A percentile compares a stretch with the other conserved stretches of the same genome.
Evolutionary conservation across 2,888 invertebrate genomes (phyloP).

Genomic region (Hanleya hanleyi): DNA sequence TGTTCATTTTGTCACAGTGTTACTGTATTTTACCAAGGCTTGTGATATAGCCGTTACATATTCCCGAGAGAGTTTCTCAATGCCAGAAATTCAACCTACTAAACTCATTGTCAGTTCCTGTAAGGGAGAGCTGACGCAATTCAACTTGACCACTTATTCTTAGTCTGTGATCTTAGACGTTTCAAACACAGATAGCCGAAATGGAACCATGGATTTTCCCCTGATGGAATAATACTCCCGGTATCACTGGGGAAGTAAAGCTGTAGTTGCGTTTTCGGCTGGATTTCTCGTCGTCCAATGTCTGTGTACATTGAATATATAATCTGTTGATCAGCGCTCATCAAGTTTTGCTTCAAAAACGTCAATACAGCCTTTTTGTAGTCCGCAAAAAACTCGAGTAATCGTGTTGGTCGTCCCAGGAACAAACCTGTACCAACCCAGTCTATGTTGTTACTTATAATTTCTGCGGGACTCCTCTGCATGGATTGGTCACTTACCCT

Average conservation of each 20-base stretch:
- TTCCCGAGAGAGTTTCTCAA: too few species aligned
- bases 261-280: background rate
- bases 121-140: too few species aligned
- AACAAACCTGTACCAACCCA: constrained; percentile 28
- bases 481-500: background rate
- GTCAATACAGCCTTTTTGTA: constrained; percentile 10
- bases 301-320: constrained; percentile 23
- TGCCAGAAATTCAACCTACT: too few species aligned
- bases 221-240: too few species aligned
- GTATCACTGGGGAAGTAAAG: background rate
- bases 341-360: constrained; percentile 2
- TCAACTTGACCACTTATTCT: too few species aligned
- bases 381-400: constrained; percentile 2
- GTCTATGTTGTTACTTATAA: constrained; percentile 6
- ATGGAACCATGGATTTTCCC: background rate
- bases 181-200: background rate
- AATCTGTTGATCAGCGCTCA: constrained; percentile 22
- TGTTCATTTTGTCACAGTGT: too few species aligned
- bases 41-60: too few species aligned
- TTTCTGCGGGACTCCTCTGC: background rate
- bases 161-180: too few species aligned
- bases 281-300: background rate
- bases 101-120: too few species aligned
- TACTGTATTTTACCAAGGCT: too few species aligned
- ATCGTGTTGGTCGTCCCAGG: background rate